phyloP scores from a whole-genome alignment of 35 echinoderm and acorn worm species.

The Ptychodera flava region DNA sequence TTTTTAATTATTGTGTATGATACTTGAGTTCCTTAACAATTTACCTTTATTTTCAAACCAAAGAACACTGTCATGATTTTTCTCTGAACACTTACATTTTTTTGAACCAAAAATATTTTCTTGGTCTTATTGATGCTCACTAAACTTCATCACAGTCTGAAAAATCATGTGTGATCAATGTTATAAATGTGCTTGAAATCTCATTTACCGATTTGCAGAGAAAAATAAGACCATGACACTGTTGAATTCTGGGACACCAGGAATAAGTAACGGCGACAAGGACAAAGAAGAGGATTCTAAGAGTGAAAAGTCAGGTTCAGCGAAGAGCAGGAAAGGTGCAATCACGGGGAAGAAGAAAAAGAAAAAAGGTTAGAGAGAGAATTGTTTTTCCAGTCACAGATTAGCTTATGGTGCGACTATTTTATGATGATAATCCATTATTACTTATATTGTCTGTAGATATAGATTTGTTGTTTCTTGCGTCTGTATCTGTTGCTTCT shows the following conservation, averaged over 20 bases:
- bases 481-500: no score
- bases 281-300: constrained; percentile 15
- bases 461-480: no score
- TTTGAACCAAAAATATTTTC: no score
- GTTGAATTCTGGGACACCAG: background rate
- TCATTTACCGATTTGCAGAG: background rate
- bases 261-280: background rate
- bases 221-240: background rate
- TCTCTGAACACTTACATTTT: no score
- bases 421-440: background rate
- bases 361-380: constrained; percentile 51
- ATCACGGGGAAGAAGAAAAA: constrained; percentile 62
- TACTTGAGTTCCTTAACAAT: no score
- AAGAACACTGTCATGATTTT: no score
- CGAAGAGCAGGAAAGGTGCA: constrained; percentile 66
- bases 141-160: no score
- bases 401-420: background rate
- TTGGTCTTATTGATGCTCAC: no score
- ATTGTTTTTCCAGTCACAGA: background rate
- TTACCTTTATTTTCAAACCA: no score
- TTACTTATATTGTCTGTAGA: background rate
- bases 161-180: no score
- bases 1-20: no score
- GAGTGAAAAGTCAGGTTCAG: constrained; percentile 60
- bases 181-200: background rate